A percentile compares a stretch with the other conserved stretches of the same genome.
phyloP scores from a whole-genome alignment of 2,888 invertebrate genomes.

The Orthosia cruda region DNA sequence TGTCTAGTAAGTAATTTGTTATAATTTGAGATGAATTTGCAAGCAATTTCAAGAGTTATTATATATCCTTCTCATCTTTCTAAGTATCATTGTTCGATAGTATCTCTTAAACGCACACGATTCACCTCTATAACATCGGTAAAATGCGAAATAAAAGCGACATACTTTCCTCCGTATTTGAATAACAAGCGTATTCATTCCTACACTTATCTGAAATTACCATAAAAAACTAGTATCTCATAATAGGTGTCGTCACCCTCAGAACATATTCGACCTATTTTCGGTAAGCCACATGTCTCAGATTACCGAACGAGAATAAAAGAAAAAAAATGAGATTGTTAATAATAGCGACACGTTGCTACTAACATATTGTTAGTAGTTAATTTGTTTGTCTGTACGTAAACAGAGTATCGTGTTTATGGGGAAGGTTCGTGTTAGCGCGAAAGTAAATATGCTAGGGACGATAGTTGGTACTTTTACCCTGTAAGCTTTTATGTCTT shows the following conservation, averaged over 20 bases:
- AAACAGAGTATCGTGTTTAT: constrained; percentile 64
- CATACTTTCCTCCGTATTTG: constrained; percentile 33
- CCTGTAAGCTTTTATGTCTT: constrained; percentile 50
- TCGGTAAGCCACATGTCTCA: constrained; percentile 84
- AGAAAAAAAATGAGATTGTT: constrained; percentile 75
- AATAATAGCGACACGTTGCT: constrained; percentile 67
- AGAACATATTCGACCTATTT: constrained; percentile 82
- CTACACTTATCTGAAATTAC: constrained; percentile 50
- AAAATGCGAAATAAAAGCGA: constrained; percentile 33
- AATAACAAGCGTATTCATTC: constrained; percentile 48
- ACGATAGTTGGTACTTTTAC: constrained; percentile 51
- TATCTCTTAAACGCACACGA: neutral
- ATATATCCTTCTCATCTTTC: neutral
- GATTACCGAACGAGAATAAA: constrained; percentile 81
- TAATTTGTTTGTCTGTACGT: constrained; percentile 72
- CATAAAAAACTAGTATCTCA: constrained; percentile 58
- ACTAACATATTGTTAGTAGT: constrained; percentile 70
- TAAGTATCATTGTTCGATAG: neutral
- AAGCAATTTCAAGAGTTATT: neutral
- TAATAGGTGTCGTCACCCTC: constrained; percentile 72
- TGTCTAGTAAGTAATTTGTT: constrained; percentile 29
- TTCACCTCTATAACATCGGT: neutral
- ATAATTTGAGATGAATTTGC: constrained; percentile 15
- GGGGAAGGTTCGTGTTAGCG: constrained; percentile 57
- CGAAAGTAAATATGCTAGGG: constrained; percentile 55